Base-by-base conservation (phyloP, 2,888 invertebrate species). In the Blera fallax region DNA sequence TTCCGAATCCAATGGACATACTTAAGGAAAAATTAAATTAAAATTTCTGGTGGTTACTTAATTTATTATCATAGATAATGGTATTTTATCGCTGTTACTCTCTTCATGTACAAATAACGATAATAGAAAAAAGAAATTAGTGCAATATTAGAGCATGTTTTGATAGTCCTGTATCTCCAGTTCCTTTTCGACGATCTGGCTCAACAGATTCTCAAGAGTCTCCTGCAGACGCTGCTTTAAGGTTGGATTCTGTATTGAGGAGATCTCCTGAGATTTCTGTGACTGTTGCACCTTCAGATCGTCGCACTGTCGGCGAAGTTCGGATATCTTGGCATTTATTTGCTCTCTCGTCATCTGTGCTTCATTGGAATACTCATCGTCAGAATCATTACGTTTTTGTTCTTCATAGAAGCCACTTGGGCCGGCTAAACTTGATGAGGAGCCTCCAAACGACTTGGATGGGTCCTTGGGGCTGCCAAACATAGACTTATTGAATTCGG, bases 211-310 rank as follows among this genome's bases (percentile, higher is more conserved):
- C 87, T 97, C 96, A 27, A 98, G 92, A 65, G 95, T 96, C 87
- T 96, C 96, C 90, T 96, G 95, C 91, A 98, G 96, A 69, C 98
- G 93, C 91, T 97, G 96, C 58, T 96, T 93, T 11, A 98, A 91
- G 10, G 97, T 96, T 85, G 95, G 93, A 91, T 98, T 98, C 90
- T 97, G 97, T 90, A 97, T 97, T 54, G 95, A 96, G 21, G 96
- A 94, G 83, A 98, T 95, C 92, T 97, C 97, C 87, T 95, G 94
- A 89, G 97, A 97, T 87, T 97, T 97, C 88, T 96, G 95, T 72
- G 95, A 94, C 81, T 96, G 93, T 62, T 96, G 94, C 43, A 94
- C 94, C 89, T 95, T 95, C 14, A 98, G 92, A 87, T 97, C 96
- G 14, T 95, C 94, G 58, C 98, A 92, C 90, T 97, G 96, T 10